These are phyloP conservation scores for Barnardius zonarius DNA, from an alignment of 2,113 vertebrate genomes.

Conservation along the genomic window DNA sequence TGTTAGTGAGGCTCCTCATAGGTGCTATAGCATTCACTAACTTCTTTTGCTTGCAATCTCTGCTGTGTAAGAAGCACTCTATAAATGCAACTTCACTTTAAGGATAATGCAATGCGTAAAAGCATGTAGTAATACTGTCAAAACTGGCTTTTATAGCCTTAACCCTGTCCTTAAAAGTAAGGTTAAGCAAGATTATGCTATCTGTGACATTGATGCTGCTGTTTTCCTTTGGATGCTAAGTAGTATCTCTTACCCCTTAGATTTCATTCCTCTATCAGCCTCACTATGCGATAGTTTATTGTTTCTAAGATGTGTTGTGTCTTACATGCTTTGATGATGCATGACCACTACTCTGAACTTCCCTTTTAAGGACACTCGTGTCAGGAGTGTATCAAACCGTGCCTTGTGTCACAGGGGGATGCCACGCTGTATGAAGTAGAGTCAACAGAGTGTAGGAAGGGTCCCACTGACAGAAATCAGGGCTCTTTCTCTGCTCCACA, in stretches of 20 bases:
- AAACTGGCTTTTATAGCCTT: background rate
- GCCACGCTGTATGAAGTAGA: background rate
- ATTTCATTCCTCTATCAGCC: background rate
- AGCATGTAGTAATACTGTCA: background rate
- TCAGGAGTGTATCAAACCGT: background rate
- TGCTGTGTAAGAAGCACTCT: background rate
- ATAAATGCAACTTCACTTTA: background rate
- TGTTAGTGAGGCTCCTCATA: background rate
- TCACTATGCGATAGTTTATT: background rate
- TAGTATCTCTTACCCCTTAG: background rate
- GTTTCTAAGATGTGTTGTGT: constrained; percentile 30
- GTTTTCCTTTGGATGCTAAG: background rate
- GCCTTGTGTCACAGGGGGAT: background rate
- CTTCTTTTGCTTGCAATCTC: background rate
- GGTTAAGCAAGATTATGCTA: constrained; percentile 1
- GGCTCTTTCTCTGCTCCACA: background rate
- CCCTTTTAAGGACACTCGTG: background rate
- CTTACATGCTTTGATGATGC: background rate
- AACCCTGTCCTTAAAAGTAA: background rate
- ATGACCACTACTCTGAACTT: background rate
- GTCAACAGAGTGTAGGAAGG: background rate
- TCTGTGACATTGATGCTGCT: background rate
- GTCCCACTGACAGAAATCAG: background rate
- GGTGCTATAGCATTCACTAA: background rate
- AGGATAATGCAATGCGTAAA: background rate